Evolutionary conservation across 1,140 invertebrate genomes (phyloP), one percentile per base, ranked within the genome.

Genomic region (Drosophila micromelanica): DNA sequence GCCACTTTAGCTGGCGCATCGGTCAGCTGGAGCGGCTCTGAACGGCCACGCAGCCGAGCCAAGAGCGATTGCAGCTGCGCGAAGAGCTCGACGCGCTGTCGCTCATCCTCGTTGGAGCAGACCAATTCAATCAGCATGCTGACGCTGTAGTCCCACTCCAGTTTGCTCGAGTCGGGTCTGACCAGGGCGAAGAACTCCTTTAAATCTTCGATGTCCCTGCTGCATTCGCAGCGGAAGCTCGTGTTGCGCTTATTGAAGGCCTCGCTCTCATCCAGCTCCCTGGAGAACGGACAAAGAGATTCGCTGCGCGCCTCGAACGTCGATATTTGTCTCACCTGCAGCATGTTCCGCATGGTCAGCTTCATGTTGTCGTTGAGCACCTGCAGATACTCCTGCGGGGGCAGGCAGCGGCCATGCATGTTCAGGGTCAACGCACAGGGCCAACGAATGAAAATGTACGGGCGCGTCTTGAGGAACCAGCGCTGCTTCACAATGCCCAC

Each of bases 401-500:
- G 62, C 2, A 62, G 71, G 37, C 90, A 91, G 6, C 59, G 54
- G 2, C 90, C 90, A 12, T 76, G 72, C 23, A 91, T 46, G 42
- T 87, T 78, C 0, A 86, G 55, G 2, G 72, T 80, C 0, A 90
- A 11, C 0, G 68, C 84, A 9, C 49, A 60, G 6, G 73, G 65
- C 12, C 46, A 62, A 2, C 59, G 52, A 8, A 46, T 45, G 43
- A 87, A 84, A 7, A 91, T 79, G 0, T 54, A 42, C 0, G 75
- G 78, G 1, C 23, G 30, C 2, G 74, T 70, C 9, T 46, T 48
- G 3, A 90, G 74, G 1, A 89, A 17, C 82, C 81, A 86, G 1
- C 74, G 51, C 20, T 87, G 74, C 57, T 86, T 86, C 0, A 76
- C 62, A 9, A 86, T 76, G n/a, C 71, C 72, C 17, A 86, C 82